Base-by-base conservation (phyloP, 1,140 invertebrate species). In the Archegozetes longisetosus region DNA sequence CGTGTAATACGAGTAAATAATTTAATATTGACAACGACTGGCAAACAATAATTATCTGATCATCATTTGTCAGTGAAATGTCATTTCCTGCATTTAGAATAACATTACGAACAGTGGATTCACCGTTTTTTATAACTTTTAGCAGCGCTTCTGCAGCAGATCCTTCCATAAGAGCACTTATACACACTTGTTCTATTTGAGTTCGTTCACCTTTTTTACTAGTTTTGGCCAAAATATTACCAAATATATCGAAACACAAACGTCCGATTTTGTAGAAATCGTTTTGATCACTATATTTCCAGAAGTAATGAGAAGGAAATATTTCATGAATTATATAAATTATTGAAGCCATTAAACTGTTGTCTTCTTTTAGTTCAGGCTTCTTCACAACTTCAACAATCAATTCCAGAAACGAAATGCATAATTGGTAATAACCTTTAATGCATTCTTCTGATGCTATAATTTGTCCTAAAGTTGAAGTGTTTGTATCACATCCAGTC, bases 11-110 rank as follows among this genome's bases (percentile, higher is more conserved):
- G 2, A 75, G 65, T 17, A 75, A 67, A 20, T 68, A 68, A 60
- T 74, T 75, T 40, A 75, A 65, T 9, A 75, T 70, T 4, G 72
- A 74, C 56, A 75, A 68, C 0, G 71, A 70, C 27, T 72, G 65
- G 53, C 71, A 67, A 47, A 75, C 68, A 53, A 72, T 62, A 26
- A 70, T 60, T 12, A 74, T 68, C 3, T 73, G 63, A 54, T 74
- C 71, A n/a, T 68, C 61, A 24, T 72, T 70, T 25, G 59, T 23
- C 14, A 61, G 29, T 23, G 50, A 17, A 46, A 25, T 14, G 28
- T 64, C 64, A 75, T 72, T 71, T 70, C 32, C 68, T 65, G 62
- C 74, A 51, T 72, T 69, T 20, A 69, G 61, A 0, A 75, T 64
- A 3, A 69, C 67, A 23, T 65, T 55, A 51, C 72, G 68, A 47